Percentiles rank a stretch among this genome's conserved stretches.
Conservation (phyloP, 2,797 vertebrate genomes). For the Anniella stebbinsi region DNA sequence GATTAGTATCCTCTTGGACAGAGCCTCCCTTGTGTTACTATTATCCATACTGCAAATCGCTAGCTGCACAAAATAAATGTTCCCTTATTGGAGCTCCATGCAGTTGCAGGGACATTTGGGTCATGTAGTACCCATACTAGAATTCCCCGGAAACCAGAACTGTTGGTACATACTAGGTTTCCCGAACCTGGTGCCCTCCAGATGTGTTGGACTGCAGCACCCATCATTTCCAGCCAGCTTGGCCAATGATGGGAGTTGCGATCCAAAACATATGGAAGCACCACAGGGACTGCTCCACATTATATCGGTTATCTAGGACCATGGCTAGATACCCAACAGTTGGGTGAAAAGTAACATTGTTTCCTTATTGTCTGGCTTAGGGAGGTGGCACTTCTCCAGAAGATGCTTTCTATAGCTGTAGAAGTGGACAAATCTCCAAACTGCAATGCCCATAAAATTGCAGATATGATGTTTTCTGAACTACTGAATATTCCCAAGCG, state of each 20-base stretch:
- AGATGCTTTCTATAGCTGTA: constrained; percentile 90
- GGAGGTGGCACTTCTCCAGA: constrained; percentile 87
- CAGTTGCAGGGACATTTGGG: not conserved
- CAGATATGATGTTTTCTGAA: constrained; percentile 85
- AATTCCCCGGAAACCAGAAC: not conserved
- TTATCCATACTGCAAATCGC: not conserved
- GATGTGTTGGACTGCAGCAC: no score
- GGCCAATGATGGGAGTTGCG: no score
- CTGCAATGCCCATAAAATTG: constrained; percentile 87
- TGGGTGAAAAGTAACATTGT: not conserved
- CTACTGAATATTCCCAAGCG: constrained; percentile 82
- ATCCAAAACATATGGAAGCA: no score
- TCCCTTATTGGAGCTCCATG: not conserved
- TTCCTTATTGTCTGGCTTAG: constrained; percentile 64
- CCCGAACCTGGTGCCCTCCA: no score
- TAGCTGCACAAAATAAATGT: not conserved
- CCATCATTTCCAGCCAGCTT: no score
- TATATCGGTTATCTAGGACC: not conserved
- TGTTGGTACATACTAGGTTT: not conserved
- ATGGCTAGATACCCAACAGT: not conserved
- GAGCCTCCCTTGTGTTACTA: not conserved
- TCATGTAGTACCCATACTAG: not conserved
- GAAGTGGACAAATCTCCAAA: constrained; percentile 91
- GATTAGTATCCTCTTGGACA: not conserved
- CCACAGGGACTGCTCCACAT: not conserved